Evolutionary conservation across 2,888 invertebrate species (phyloP), one percentile per base, ranked within the genome.

Genomic region (Troglohyphantes excavatus): DNA sequence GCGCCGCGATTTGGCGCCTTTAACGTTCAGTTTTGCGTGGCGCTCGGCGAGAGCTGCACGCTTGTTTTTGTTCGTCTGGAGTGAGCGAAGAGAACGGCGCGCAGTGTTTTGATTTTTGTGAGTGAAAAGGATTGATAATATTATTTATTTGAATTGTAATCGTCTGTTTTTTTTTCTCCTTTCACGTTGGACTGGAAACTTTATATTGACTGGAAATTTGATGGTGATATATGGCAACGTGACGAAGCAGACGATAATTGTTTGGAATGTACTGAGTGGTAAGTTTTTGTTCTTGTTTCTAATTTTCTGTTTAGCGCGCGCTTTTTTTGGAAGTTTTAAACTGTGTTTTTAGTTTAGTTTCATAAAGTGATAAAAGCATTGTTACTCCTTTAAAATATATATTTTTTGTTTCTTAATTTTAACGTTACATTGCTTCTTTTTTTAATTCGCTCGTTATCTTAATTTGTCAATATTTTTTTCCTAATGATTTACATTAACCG

Each of bases 1-100:
- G 83, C 82, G 90, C 90, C 76, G 87, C 79, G 90, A 90, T 90
- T 90, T 90, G 82, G 82, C 81, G 87, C 75, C 83, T 61, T 39
- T 29, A 87, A 87, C 70, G 67, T 65, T 89, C 88, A 89, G 82
- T 89, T 89, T 82, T 83, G 88, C 59, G 81, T 73, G 67, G 88
- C 82, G 88, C 88, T 82, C 88, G 39, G 27, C 13, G 75, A 39
- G 68, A 13, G 76, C 76, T 82, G 88, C 88, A 89, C 88, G 82
- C 68, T 68, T 27, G 68, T 73, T 53, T 72, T 26, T 61, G 21
- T 53, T 46, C 73, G 73, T 59, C 65, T 63, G 65, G 59, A 27
- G 67, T 65, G n/a, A 73, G 73, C 73, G n/a, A 39, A 59, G 78
- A 33, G 26, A 29, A 61, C 23, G 27, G 68, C 33, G 68, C 17